Evolutionary conservation across 1,140 invertebrate species (phyloP), one percentile per base, ranked within the genome.

Genomic region (Microplitis mediator): DNA sequence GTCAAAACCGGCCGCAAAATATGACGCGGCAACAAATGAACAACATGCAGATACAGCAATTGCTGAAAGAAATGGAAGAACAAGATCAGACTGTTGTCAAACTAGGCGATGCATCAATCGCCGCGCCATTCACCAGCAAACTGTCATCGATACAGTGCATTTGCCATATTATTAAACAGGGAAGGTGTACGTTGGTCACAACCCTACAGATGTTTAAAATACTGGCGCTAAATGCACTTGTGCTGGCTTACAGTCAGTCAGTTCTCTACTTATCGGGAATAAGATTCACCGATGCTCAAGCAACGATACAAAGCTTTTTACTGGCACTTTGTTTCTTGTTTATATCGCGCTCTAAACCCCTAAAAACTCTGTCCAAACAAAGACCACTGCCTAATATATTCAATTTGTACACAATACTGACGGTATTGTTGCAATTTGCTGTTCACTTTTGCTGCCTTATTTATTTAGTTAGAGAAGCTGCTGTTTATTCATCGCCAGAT

Each of bases 191-290:
- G 0, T 88, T 99, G 51, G 98, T 99, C 0, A 99, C 98, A 1
- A 99, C 98, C 0, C 88, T 99, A 52, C 98, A 99, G 87, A 99
- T 99, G 98, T 99, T 99, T 86, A 99, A 99, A 90, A 99, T 99
- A 77, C 88, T 99, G 50, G 98, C 98, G 0, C 85, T 99, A n/a
- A 99, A 99, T 87, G 98, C 98, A 0, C 90, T 99, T 0, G 96
- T 99, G 70, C 88, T 98, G 52, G 98, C 98, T 0, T 99, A 99
- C 89, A 97, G 97, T 84, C 98, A 99, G 86, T 99, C 97, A 32
- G 98, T 99, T 6, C 89, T 99, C 0, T 99, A 99, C 84, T 90
- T 99, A 72, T 97, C 99, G 87, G 98, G 98, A 32, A 95, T 99
- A 65, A 99, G 98, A 86, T 97, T 99, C 78, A 98, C 96, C 81